Evolutionary conservation across 2,888 invertebrate species (phyloP).

Genomic region (Odontomyia ornata): DNA sequence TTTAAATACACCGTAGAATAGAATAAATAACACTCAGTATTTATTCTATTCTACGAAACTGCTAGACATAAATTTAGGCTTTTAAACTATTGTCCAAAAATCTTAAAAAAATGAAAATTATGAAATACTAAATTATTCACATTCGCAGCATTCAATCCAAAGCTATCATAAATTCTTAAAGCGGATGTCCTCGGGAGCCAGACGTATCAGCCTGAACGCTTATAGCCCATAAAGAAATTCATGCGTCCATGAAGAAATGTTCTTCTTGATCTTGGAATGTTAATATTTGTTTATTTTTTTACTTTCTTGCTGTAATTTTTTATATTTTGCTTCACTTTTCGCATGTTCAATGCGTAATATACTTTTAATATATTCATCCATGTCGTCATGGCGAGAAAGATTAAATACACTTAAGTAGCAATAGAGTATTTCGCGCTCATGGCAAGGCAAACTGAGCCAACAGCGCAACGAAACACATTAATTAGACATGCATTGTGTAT

Average conservation of each 20-base stretch:
- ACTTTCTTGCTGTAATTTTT: not conserved
- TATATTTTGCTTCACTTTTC: not conserved
- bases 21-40: not conserved
- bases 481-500: not conserved
- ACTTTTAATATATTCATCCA: not conserved
- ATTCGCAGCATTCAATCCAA: too few species aligned
- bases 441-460: not conserved
- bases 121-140: too few species aligned
- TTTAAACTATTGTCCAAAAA: too few species aligned
- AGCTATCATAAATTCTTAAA: too few species aligned
- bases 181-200: too few species aligned
- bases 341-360: not conserved
- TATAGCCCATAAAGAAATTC: conserved; percentile 8
- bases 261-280: conserved; percentile 7
- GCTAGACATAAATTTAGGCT: too few species aligned
- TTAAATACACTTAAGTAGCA: not conserved
- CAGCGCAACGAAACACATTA: not conserved
- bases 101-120: too few species aligned
- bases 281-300: not conserved
- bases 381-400: not conserved
- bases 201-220: not conserved
- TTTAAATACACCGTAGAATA: not conserved
- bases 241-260: conserved; percentile 6
- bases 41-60: not conserved
- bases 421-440: too few species aligned